Evolutionary conservation across 2,113 vertebrate genomes (phyloP), one percentile per base, ranked within the genome.

Genomic region (Tamias sibiricus): DNA sequence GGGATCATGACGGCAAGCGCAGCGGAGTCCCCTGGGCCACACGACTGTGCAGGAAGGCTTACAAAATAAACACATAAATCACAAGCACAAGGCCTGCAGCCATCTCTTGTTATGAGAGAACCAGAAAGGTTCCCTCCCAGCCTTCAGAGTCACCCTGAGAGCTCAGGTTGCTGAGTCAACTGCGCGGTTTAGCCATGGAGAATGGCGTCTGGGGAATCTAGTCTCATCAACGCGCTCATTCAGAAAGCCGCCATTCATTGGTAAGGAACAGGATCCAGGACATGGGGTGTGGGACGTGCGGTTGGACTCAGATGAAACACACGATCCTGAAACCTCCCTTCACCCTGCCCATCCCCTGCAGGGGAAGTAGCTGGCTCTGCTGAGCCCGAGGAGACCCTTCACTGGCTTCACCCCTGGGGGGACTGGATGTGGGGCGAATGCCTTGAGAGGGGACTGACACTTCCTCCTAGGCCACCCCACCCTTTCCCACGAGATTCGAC

Each of bases 141-240:
- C 28, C 49, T 22, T 37, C 2, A 19, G 6, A 54, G 52, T 69
- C 47, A 22, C 2, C 4, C 16, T 17, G 17, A 81, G n/a, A 35
- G 26, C 37, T 32, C 12, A 20, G 1, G 9, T 3, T n/a, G 66
- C 40, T 47, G 64, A 47, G 30, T 59, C 30, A n/a, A 57, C 57
- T 3, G 37, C 22, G 8, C 32, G 47, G 17, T 37, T 8, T 22
- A n/a, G n/a, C 14, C 28, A 8, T 30, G 6, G 0, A 6, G 9
- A 7, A 37, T 37, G 49, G 26, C 2, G 40, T 28, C 68, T 1
- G 0, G 6, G 28, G 79, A 2, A 83, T 44, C 57, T n/a, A 30
- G 49, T 35, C 40, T 47, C 30, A 30, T 6, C 37, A 20, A 5
- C 4, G 6, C 37, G 26, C 57, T 42, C 14, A 22, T 22, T n/a